These are phyloP conservation scores for Papilio glaucus DNA, from an alignment of 1,140 invertebrate species.

Conservation along the genomic window DNA sequence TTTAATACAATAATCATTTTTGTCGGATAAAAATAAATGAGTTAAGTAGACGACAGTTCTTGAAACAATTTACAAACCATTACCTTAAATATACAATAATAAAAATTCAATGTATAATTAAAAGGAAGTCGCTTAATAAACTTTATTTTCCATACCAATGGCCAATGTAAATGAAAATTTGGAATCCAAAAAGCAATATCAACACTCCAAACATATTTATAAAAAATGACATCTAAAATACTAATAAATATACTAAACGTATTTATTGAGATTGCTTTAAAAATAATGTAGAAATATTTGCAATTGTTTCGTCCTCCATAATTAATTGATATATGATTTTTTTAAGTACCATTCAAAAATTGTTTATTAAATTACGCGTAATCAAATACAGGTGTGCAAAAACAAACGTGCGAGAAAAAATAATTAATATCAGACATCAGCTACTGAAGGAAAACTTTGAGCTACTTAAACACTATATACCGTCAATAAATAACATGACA, in stretches of 20 bases:
- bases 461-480: conserved; percentile 38
- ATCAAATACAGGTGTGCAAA: conserved; percentile 21
- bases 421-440: conserved; percentile 33
- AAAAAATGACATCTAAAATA: conserved; percentile 1
- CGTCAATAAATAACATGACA: conserved; percentile 40
- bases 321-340: no score
- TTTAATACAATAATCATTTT: background rate
- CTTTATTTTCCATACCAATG: background rate
- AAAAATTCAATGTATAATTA: no score
- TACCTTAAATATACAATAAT: no score
- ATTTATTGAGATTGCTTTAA: conserved; percentile 5
- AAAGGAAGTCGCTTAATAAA: no score
- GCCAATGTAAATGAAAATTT: background rate
- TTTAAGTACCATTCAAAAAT: conserved; percentile 14
- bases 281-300: background rate
- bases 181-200: background rate
- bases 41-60: no score
- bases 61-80: no score
- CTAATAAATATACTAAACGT: background rate
- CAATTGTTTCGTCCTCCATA: no score
- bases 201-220: background rate
- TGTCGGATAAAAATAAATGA: no score
- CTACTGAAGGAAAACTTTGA: conserved; percentile 33
- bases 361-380: conserved; percentile 1
- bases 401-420: conserved; percentile 32